Base-by-base conservation (phyloP, 2,888 invertebrate species). In the Pandemis heparana region DNA sequence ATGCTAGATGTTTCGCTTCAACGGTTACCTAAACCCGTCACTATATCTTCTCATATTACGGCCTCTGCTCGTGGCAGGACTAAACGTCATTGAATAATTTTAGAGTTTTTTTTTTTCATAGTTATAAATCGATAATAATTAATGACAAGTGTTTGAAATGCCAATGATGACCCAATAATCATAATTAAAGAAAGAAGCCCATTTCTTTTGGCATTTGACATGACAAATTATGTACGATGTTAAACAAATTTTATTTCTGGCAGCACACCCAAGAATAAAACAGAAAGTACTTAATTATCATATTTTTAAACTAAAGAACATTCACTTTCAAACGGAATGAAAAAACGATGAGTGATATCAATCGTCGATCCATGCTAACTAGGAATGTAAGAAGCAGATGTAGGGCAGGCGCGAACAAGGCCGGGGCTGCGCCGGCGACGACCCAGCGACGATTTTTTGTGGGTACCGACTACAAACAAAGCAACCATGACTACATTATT, bases 371-470 rank as follows among this genome's bases (percentile, higher is more conserved):
- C 63, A 48, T 48, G 16, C 14, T 62, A 62, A 56, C 62, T 62
- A 72, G 62, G 63, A 63, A 68, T 59, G 72, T 68, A 41, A 39
- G 56, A 23, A 73, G 16, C 75, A 71, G 75, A 75, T 71, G 75
- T 71, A 66, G 71, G 67, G 48, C 75, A 71, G 63, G 53, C 39
- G 43, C 46, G 70, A 48, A 59, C 39, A 48, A 41, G 48, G 23
- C 59, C 43, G 61, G 53, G 41, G 43, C 64, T 65, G 70, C 62
- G 43, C 53, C 51, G 63, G 43, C 53, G 18, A 7, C 51, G 63
- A 62, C 66, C 66, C 51, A 41, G 32, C 65, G 41, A 46, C 43
- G 32, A 18, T 51, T 61, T 68, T 60, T 69, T 43, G 56, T 60
- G 62, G 6, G 63, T 67, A 71, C 51, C 1, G 56, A 67, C 56